Percentiles rank a stretch among this genome's conserved stretches.
These are phyloP conservation scores for Pygoscelis antarcticus DNA, from an alignment of 2,113 vertebrate species.

Conservation along the genomic window DNA sequence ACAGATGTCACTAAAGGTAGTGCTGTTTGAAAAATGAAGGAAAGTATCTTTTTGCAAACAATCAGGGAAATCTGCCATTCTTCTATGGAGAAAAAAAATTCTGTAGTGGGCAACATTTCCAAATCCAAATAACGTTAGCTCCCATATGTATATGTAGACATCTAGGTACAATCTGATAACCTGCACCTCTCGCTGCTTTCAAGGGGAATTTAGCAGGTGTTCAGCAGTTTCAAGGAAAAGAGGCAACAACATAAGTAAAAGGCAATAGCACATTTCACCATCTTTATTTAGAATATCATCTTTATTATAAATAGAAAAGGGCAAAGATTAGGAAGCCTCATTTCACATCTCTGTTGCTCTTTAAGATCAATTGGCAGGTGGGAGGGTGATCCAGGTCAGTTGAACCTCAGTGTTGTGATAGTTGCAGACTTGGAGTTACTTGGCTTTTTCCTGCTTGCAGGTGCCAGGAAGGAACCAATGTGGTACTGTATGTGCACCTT, in stretches of 20 bases:
- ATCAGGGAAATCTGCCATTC: background rate
- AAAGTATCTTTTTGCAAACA: background rate
- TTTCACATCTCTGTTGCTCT: background rate
- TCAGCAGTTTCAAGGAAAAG: background rate
- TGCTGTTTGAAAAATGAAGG: background rate
- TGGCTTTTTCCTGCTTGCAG: background rate
- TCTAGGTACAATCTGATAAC: background rate
- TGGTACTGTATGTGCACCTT: rapidly evolving
- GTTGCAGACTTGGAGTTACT: background rate
- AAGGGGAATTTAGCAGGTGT: background rate
- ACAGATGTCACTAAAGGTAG: background rate
- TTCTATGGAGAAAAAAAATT: background rate
- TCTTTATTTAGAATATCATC: background rate
- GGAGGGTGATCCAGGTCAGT: background rate
- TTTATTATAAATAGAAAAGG: background rate
- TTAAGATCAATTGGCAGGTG: background rate
- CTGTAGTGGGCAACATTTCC: background rate
- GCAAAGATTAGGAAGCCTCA: background rate
- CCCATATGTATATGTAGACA: background rate
- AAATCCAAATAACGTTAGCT: background rate
- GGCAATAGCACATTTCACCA: background rate
- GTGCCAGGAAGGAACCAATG: background rate
- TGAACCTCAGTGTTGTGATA: background rate
- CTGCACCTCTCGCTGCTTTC: background rate
- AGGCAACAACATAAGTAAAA: background rate